Percentiles rank a stretch among this genome's conserved stretches.
These are phyloP conservation scores for Monochamus saltuarius DNA, from an alignment of 1,140 invertebrate species.

Conservation along the genomic window DNA sequence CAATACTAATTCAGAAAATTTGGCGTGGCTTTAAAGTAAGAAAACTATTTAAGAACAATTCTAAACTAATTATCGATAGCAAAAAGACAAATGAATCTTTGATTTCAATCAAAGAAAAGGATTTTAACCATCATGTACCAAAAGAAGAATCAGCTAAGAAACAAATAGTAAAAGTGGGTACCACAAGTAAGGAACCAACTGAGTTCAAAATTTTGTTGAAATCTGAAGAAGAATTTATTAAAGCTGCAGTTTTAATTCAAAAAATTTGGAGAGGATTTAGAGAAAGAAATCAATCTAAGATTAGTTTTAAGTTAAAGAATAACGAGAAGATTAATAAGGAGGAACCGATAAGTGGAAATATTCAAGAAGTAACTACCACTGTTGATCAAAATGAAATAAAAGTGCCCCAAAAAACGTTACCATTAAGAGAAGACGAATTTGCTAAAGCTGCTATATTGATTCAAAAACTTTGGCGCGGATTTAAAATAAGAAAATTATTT, in stretches of 20 bases:
- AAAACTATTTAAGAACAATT: background rate
- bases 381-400: too few relatives aligned
- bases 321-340: too few relatives aligned
- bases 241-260: conserved; percentile 12
- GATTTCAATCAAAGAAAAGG: too few relatives aligned
- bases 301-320: conserved; percentile 6
- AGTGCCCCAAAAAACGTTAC: too few relatives aligned
- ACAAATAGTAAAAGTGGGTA: too few relatives aligned
- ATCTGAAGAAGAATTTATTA: background rate
- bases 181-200: too few relatives aligned
- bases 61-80: too few relatives aligned
- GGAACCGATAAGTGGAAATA: too few relatives aligned
- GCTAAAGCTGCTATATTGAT: background rate
- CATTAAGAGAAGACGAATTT: background rate
- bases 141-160: too few relatives aligned
- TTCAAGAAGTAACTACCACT: too few relatives aligned
- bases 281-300: conserved; percentile 5
- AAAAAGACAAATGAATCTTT: too few relatives aligned
- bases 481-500: background rate
- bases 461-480: conserved; percentile 4
- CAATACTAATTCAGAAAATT: conserved; percentile 16
- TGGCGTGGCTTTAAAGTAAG: conserved; percentile 18
- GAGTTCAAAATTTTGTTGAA: background rate
- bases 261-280: conserved; percentile 7
- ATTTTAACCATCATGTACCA: too few relatives aligned